These are phyloP conservation scores for Distichodus sexfasciatus DNA, from an alignment of 2,797 vertebrate species.

Conservation along the genomic window DNA sequence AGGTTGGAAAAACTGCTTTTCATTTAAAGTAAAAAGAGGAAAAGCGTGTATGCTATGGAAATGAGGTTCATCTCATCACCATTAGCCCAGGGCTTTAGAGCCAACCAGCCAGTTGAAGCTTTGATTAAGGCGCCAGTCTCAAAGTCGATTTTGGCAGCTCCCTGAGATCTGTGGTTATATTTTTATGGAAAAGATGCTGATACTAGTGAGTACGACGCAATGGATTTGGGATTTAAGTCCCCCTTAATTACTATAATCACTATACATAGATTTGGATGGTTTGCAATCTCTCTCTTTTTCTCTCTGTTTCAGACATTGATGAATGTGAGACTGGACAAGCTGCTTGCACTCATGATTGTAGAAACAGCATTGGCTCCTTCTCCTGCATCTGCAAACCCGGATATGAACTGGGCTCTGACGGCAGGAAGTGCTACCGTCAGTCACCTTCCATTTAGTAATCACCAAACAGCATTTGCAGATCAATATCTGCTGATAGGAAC, in stretches of 20 bases:
- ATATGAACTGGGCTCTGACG: slow-evolving; percentile 79
- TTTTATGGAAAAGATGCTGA: neutral
- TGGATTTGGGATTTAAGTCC: neutral
- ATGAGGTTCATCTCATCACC: slow-evolving; percentile 20
- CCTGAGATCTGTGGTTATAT: slow-evolving; percentile 9
- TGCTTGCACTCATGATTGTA: slow-evolving; percentile 75
- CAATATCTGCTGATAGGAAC: neutral
- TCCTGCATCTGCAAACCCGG: slow-evolving; percentile 75
- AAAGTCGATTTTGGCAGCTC: slow-evolving; percentile 5
- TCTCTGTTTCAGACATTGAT: slow-evolving; percentile 69
- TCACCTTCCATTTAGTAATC: slow-evolving; percentile 26
- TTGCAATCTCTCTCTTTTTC: slow-evolving; percentile 27
- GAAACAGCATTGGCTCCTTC: slow-evolving; percentile 80
- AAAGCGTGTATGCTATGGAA: slow-evolving; percentile 5
- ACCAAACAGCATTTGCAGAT: neutral
- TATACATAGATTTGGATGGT: too few relatives aligned
- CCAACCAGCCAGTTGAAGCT: slow-evolving; percentile 5
- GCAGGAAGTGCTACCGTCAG: slow-evolving; percentile 82
- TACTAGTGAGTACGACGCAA: neutral
- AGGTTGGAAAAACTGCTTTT: slow-evolving; percentile 35
- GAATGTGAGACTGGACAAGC: slow-evolving; percentile 71
- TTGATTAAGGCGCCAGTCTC: neutral
- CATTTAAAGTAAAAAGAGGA: slow-evolving; percentile 29
- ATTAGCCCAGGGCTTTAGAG: slow-evolving; percentile 10
- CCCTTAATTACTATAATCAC: too few relatives aligned